Evolutionary conservation across 1,140 invertebrate genomes (phyloP), one percentile per base, ranked within the genome.

Genomic region (Drosophila prosaltans): DNA sequence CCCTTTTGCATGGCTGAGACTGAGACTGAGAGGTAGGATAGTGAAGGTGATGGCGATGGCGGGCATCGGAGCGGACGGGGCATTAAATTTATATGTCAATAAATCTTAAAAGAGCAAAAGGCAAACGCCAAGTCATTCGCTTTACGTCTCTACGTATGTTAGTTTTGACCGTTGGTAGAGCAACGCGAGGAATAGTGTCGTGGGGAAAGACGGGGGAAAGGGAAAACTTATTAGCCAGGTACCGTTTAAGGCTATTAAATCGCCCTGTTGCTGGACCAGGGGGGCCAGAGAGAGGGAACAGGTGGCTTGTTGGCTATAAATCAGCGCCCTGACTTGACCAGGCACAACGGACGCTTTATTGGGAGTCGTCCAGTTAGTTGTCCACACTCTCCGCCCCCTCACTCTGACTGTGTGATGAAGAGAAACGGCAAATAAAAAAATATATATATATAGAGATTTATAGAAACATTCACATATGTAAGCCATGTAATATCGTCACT

Each of bases 41-140:
- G 36, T 39, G 28, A 28, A 55, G 41, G 36, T 39, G 16, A 8
- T 28, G 8, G 24, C 30, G 26, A n/a, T 57, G 26, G 11, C n/a
- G 21, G 58, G 32, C 36, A 28, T 24, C 30, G 28, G 21, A n/a
- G 69, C 43, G 63, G 54, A 57, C 16, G 54, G 48, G 74, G 77
- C 72, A 88, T 88, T 88, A 88, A 88, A 88, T 88, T 88, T 88
- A 88, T 88, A 88, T 89, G 83, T 89, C 84, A 88, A 88, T 88
- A 88, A 88, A 88, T 88, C 83, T 88, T 73, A 57, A 72, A 48
- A 76, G 69, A 77, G 83, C 83, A 86, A 77, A 86, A 88, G 80
- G 76, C 84, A 83, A 86, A 77, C 83, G 82, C 72, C 80, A 80
- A 77, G 75, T 78, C 81, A 79, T 69, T 73, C 66, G 68, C 74